Conservation (phyloP, 2,888 invertebrate species). For the Linnaemya vulpina region DNA sequence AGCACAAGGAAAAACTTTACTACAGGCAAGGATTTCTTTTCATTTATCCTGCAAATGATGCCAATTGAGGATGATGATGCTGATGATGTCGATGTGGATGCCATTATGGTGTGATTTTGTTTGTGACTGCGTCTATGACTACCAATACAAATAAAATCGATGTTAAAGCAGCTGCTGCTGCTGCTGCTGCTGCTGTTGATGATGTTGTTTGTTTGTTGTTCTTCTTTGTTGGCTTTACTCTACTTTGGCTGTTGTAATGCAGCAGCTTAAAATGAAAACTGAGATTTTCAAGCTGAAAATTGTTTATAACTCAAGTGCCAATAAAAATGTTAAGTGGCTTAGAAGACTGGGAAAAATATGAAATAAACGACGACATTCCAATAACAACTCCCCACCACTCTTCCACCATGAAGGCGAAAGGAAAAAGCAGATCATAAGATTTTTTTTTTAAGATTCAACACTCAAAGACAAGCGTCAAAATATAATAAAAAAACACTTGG, state of each 20-base stretch:
- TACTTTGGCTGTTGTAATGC: conserved; percentile 16
- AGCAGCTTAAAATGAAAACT: conserved; percentile 50
- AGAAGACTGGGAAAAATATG: conserved; percentile 69
- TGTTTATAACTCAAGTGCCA: conserved; percentile 78
- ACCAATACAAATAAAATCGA: conserved; percentile 46
- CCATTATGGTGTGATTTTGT: conserved; percentile 11
- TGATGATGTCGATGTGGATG: conserved; percentile 34
- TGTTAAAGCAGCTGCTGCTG: conserved; percentile 19
- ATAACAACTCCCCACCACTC: conserved; percentile 27
- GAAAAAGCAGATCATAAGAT: conserved; percentile 38
- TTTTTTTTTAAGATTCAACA: conserved; percentile 30
- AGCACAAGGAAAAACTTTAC: conserved; percentile 14
- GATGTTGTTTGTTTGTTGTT: neutral
- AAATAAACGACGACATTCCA: conserved; percentile 74
- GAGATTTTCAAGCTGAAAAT: conserved; percentile 66
- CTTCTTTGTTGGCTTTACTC: neutral
- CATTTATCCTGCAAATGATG: conserved; percentile 50
- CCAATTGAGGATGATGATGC: conserved; percentile 47
- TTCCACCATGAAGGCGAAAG: neutral
- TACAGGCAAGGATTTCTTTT: conserved; percentile 31
- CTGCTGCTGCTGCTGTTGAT: conserved; percentile 15
- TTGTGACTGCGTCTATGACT: neutral
- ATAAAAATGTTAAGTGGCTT: conserved; percentile 82
- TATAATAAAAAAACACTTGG: conserved; percentile 54
- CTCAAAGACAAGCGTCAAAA: conserved; percentile 49